These are phyloP conservation scores for Platysteira castanea DNA, from an alignment of 2,113 vertebrate species.

Conservation along the genomic window DNA sequence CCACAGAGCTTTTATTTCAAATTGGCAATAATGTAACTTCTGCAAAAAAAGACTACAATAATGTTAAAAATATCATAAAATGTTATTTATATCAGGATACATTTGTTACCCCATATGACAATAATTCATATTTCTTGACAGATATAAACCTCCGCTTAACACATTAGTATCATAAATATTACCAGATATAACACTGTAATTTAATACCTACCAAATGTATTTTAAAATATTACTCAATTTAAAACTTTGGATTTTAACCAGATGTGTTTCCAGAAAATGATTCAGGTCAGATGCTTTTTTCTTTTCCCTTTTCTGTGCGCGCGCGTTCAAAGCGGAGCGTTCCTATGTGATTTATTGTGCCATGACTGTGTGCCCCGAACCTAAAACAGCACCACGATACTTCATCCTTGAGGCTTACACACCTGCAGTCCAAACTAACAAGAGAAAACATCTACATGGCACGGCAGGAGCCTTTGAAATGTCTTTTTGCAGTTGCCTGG, in stretches of 20 bases:
- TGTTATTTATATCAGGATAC: slow-evolving; percentile 58
- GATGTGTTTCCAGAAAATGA: slow-evolving; percentile 73
- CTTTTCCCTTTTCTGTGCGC: background rate
- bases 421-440: slow-evolving; percentile 67
- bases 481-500: slow-evolving; percentile 65
- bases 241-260: slow-evolving; percentile 77
- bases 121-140: slow-evolving; percentile 61
- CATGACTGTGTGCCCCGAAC: slow-evolving; percentile 67
- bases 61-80: slow-evolving; percentile 54
- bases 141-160: slow-evolving; percentile 69
- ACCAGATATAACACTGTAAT: slow-evolving; percentile 67
- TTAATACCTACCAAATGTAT: slow-evolving; percentile 74
- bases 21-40: slow-evolving; percentile 49
- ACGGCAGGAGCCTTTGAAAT: slow-evolving; percentile 61
- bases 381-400: slow-evolving; percentile 66
- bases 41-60: slow-evolving; percentile 8
- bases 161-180: slow-evolving; percentile 71
- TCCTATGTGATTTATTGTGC: slow-evolving; percentile 68
- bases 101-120: slow-evolving; percentile 63
- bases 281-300: slow-evolving; percentile 74
- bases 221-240: slow-evolving; percentile 73
- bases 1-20: slow-evolving; percentile 46
- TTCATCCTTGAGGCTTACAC: slow-evolving; percentile 62
- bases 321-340: slow-evolving; percentile 41
- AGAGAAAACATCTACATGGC: slow-evolving; percentile 55